Base-by-base conservation (phyloP, 2,797 vertebrate genomes). In the Dipus sagitta region DNA sequence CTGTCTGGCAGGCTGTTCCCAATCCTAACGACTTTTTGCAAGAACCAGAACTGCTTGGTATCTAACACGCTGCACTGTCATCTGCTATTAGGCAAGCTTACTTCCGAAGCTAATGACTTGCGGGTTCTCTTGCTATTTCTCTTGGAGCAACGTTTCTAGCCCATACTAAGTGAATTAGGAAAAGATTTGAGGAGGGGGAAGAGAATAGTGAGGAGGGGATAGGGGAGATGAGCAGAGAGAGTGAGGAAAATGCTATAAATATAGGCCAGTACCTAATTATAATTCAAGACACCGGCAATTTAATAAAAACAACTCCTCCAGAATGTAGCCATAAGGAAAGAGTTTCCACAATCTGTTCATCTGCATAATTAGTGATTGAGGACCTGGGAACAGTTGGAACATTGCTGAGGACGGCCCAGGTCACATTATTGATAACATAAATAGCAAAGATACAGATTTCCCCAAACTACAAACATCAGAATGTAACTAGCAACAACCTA, bases 301-400 rank as follows among this genome's bases (percentile, higher is more conserved):
- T 96, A 96, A 97, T 98, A 97, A 97, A 97, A 98, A 97, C 72
- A 97, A 88, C 94, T 97, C 96, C 92, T 98, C 97, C 98, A 98
- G 97, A 98, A 98, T 97, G 97, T 93, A 96, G 96, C 97, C 98
- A 98, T 98, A 98, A 98, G 98, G 98, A 97, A 98, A 97, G 97
- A 97, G 96, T 98, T 98, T 97, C 96, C 96, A 98, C 98, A 98
- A 98, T 98, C 98, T 98, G 98, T 98, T 98, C 98, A 98, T 98
- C 97, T 98, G 98, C 98, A 98, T 98, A 98, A 98, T 98, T 98
- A 98, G 97, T 97, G 97, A 97, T 97, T 96, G 97, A 98, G 95
- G 98, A 98, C 98, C 97, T 94, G 96, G 97, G 97, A 98, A 98
- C 98, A 98, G 98, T 98, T 98, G 98, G 98, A 98, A 98, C 95